Percentiles rank a stretch among this genome's conserved stretches.
Evolutionary conservation across 2,113 vertebrate species (phyloP).

Genomic region (Myotis yumanensis): DNA sequence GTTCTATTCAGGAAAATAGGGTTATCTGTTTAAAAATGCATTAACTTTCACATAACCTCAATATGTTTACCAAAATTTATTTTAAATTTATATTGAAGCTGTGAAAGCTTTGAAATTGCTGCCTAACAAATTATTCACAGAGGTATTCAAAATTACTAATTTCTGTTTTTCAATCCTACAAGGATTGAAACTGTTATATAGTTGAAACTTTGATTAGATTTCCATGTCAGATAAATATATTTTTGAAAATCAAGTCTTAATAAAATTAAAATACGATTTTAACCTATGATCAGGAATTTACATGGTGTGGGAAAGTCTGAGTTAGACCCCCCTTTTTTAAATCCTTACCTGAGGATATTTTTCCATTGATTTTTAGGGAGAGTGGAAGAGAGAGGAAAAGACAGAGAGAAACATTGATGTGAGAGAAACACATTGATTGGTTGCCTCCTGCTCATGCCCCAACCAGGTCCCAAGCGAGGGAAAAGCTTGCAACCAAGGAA

Average conservation of each 20-base stretch:
- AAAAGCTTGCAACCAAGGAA: no score
- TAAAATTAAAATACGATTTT: slow-evolving; percentile 22
- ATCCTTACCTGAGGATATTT: no score
- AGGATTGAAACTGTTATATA: slow-evolving; percentile 7
- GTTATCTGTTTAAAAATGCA: slow-evolving; percentile 72
- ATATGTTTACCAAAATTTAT: slow-evolving; percentile 73
- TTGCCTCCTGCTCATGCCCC: no score
- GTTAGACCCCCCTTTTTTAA: not conserved
- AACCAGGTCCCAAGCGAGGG: no score
- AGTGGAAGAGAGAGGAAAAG: no score
- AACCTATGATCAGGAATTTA: not conserved
- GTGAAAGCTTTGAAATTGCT: slow-evolving; percentile 68
- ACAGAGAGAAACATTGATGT: no score
- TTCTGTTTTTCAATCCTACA: not conserved
- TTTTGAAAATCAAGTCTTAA: not conserved
- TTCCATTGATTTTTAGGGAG: no score
- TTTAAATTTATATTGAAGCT: slow-evolving; percentile 68
- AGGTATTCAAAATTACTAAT: slow-evolving; percentile 55
- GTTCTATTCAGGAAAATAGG: slow-evolving; percentile 25
- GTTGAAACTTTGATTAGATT: slow-evolving; percentile 53
- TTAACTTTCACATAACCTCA: slow-evolving; percentile 69
- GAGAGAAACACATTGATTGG: no score
- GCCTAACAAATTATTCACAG: slow-evolving; percentile 71
- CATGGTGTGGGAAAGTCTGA: not conserved
- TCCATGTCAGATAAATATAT: not conserved